A percentile compares a stretch with the other conserved stretches of the same genome.
These are phyloP conservation scores for Furnarius figulus DNA, from an alignment of 2,113 vertebrate genomes.

Conservation along the genomic window DNA sequence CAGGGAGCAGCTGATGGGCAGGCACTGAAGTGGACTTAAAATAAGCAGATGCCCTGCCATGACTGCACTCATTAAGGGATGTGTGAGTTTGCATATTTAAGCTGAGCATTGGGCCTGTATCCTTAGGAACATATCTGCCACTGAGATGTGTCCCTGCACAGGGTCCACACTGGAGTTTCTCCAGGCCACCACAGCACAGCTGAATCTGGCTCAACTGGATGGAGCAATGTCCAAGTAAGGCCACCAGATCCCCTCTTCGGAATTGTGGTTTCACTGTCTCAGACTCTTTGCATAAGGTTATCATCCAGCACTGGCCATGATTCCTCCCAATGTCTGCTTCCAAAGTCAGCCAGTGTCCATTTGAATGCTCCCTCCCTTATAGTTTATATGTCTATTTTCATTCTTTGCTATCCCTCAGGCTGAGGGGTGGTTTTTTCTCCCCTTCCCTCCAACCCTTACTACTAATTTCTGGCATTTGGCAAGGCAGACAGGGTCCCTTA, in stretches of 20 bases:
- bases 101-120: rapidly evolving
- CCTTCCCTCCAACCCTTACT: background rate
- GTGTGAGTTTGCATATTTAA: background rate
- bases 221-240: background rate
- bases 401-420: background rate
- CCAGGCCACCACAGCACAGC: background rate
- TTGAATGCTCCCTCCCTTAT: rapidly evolving
- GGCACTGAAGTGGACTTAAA: background rate
- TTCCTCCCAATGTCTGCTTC: background rate
- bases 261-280: background rate
- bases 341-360: background rate
- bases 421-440: background rate
- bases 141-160: rapidly evolving
- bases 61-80: background rate
- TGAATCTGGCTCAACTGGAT: background rate
- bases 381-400: background rate
- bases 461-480: background rate
- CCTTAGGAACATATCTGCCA: background rate
- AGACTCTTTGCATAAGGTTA: background rate
- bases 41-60: background rate
- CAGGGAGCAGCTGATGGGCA: background rate
- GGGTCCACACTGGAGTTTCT: background rate
- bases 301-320: background rate
- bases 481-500: background rate
- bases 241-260: background rate